phyloP scores from a whole-genome alignment of 2,797 vertebrate species.

The Saxicola maurus region DNA sequence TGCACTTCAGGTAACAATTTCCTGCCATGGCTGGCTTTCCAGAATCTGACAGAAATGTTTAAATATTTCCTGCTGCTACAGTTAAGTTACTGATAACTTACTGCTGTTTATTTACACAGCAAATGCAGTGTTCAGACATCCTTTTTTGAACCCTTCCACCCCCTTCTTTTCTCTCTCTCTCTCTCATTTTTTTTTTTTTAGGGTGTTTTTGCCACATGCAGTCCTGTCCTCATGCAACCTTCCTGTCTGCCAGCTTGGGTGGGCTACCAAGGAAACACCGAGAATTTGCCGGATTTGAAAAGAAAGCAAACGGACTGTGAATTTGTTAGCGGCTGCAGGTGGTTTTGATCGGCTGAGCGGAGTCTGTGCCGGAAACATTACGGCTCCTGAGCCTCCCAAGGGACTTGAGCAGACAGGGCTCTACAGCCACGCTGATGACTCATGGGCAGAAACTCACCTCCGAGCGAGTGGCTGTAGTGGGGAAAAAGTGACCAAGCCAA shows the following conservation, averaged over 20 bases:
- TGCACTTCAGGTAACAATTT: constrained; percentile 23
- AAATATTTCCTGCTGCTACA: constrained; percentile 27
- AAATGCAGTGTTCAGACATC: background rate
- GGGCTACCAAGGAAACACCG: background rate
- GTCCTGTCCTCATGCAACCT: background rate
- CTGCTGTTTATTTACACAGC: constrained; percentile 20
- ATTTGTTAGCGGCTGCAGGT: constrained; percentile 15
- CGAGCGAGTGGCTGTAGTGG: background rate
- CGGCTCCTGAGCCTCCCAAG: background rate
- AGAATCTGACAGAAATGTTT: constrained; percentile 21
- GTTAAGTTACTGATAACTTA: constrained; percentile 24
- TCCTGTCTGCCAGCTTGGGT: background rate
- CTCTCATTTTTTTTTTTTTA: background rate
- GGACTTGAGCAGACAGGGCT: background rate
- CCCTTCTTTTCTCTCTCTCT: background rate
- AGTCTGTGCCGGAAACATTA: background rate
- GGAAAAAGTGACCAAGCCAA: constrained; percentile 24
- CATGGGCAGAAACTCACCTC: background rate
- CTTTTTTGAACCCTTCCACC: background rate
- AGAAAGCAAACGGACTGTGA: background rate
- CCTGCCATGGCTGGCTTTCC: constrained; percentile 31
- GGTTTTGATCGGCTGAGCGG: background rate
- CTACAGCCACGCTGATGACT: background rate
- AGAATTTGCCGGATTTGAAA: background rate
- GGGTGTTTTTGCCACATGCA: background rate